Percentiles rank a stretch among this genome's conserved stretches.
phyloP scores from a whole-genome alignment of 2,888 invertebrate species.

The Sympetrum striolatum region DNA sequence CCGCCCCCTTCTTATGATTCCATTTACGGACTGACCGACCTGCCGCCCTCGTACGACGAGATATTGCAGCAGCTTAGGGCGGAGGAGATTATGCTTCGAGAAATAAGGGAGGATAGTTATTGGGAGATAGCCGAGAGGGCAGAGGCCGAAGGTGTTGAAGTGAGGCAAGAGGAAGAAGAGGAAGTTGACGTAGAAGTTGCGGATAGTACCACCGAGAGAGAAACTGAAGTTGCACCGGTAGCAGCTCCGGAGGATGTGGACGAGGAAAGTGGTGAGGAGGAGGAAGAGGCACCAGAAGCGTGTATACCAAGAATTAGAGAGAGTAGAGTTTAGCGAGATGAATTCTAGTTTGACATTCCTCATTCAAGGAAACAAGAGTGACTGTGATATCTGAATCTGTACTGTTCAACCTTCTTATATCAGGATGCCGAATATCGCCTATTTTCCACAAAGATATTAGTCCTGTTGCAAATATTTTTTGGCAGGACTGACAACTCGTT shows the following conservation, averaged over 20 bases:
- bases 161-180: not conserved
- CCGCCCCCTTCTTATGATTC: conserved; percentile 52
- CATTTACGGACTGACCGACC: conserved; percentile 47
- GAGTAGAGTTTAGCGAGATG: conserved; percentile 17
- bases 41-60: conserved; percentile 51
- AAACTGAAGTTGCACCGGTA: not conserved
- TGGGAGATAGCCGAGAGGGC: conserved; percentile 3
- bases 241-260: not conserved
- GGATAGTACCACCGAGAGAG: not conserved
- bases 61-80: conserved; percentile 46
- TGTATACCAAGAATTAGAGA: conserved; percentile 13
- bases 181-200: conserved; percentile 14
- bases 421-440: conserved; percentile 4
- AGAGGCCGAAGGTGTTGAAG: not conserved
- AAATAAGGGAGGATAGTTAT: conserved; percentile 17
- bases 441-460: not conserved
- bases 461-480: not conserved
- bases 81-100: conserved; percentile 33
- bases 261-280: not conserved
- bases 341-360: not conserved
- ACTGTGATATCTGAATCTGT: conserved; percentile 22
- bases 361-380: not conserved
- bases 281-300: not conserved
- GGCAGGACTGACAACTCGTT: not conserved
- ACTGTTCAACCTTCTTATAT: not conserved